These are phyloP conservation scores for Carpatolechia fugitivella DNA, from an alignment of 2,888 invertebrate species.

Conservation along the genomic window DNA sequence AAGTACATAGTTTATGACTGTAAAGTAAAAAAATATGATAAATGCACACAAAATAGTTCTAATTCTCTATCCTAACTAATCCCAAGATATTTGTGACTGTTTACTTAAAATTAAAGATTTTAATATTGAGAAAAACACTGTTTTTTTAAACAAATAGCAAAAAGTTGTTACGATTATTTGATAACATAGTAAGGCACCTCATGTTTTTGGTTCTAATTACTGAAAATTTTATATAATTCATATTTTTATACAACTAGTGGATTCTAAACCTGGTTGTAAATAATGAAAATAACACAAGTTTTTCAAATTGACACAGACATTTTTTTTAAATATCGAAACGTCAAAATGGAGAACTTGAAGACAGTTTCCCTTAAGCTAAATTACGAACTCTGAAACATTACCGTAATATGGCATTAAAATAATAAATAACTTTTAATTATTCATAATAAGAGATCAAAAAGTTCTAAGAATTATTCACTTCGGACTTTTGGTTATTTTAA, in stretches of 20 bases:
- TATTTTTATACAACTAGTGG: neutral
- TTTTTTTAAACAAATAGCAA: constrained; percentile 24
- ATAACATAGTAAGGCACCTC: constrained; percentile 64
- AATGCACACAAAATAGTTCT: constrained; percentile 19
- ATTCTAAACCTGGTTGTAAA: too few relatives aligned
- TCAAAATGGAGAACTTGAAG: neutral
- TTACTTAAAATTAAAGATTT: constrained; percentile 38
- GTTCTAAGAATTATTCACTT: constrained; percentile 25
- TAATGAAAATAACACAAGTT: neutral
- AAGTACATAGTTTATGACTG: constrained; percentile 24
- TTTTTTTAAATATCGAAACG: neutral
- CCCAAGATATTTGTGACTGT: constrained; percentile 52
- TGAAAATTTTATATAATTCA: constrained; percentile 22
- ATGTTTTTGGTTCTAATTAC: constrained; percentile 57
- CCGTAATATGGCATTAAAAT: constrained; percentile 77
- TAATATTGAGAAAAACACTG: constrained; percentile 16
- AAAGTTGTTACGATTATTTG: constrained; percentile 30
- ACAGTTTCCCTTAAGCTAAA: constrained; percentile 11
- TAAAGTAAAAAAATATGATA: constrained; percentile 27
- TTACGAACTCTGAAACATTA: constrained; percentile 58
- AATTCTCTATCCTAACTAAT: constrained; percentile 32
- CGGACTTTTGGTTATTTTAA: constrained; percentile 1
- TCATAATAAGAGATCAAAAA: constrained; percentile 76
- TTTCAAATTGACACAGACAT: neutral
- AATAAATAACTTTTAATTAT: constrained; percentile 59